These are phyloP conservation scores for Pogonomyrmex californicus DNA, from an alignment of 1,140 invertebrate genomes.

Conservation along the genomic window DNA sequence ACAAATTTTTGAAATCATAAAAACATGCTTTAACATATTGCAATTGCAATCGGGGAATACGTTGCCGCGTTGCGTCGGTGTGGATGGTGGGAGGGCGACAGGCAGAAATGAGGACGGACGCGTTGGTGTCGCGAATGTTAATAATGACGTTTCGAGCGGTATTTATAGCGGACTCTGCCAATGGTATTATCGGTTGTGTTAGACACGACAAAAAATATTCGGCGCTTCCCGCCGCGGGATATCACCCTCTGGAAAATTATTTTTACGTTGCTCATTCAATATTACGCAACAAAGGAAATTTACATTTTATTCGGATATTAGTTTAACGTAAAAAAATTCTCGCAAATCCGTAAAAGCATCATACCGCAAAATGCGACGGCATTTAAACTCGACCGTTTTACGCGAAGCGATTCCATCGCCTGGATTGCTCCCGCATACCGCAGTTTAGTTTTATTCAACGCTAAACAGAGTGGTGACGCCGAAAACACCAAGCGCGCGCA, in stretches of 20 bases:
- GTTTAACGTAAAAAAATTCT: slow-evolving; percentile 15
- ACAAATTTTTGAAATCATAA: slow-evolving; percentile 67
- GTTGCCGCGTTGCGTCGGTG: background rate
- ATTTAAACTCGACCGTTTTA: slow-evolving; percentile 12
- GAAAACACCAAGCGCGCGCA: slow-evolving; percentile 44
- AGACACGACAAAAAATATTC: slow-evolving; percentile 27
- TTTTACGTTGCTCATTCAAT: slow-evolving; percentile 11
- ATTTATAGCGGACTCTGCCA: slow-evolving; percentile 40
- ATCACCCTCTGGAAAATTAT: slow-evolving; percentile 16
- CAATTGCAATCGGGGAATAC: slow-evolving; percentile 64
- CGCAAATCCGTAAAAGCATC: background rate
- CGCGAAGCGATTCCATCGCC: slow-evolving; percentile 29
- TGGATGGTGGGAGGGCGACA: background rate
- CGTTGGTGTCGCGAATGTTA: slow-evolving; percentile 61
- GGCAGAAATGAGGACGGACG: slow-evolving; percentile 51
- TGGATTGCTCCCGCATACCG: slow-evolving; percentile 22
- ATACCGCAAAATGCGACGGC: background rate
- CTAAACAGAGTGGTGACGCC: slow-evolving; percentile 23
- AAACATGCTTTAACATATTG: slow-evolving; percentile 66
- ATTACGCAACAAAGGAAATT: slow-evolving; percentile 27
- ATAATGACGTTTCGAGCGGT: slow-evolving; percentile 52
- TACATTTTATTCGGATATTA: slow-evolving; percentile 14
- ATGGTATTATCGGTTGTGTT: slow-evolving; percentile 46
- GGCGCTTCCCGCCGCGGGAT: background rate
- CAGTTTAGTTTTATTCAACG: slow-evolving; percentile 54